A percentile compares a stretch with the other conserved stretches of the same genome.
These are phyloP conservation scores for Bombus impatiens DNA, from an alignment of 1,140 invertebrate genomes.

Conservation along the genomic window DNA sequence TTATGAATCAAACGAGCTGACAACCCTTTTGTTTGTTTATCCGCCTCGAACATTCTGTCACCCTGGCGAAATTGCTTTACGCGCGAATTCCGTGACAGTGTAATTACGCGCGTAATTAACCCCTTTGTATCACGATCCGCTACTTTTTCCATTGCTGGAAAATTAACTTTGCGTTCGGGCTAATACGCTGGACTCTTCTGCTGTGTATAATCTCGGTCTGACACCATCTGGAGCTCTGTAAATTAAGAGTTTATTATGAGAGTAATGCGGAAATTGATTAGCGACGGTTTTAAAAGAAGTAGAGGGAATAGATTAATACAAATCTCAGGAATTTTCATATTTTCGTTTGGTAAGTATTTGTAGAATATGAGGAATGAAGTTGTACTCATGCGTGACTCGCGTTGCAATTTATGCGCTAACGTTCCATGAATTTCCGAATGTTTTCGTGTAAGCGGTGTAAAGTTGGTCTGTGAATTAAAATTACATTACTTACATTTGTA, in stretches of 20 bases:
- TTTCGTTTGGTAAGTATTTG: no score
- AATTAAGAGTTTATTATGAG: no score
- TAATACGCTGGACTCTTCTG: background rate
- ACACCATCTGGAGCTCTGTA: background rate
- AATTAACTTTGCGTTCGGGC: conserved; percentile 7
- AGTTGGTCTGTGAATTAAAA: background rate
- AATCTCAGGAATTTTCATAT: no score
- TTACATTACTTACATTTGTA: background rate
- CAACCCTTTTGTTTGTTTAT: background rate
- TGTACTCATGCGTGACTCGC: no score
- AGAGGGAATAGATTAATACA: no score
- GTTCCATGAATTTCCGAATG: no score
- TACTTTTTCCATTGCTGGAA: background rate
- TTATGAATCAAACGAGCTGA: conserved; percentile 24
- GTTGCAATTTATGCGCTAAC: no score
- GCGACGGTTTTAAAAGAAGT: no score
- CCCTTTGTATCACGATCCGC: conserved; percentile 24
- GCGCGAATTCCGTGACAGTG: background rate
- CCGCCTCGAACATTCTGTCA: background rate
- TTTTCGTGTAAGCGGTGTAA: background rate
- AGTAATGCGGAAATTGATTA: no score
- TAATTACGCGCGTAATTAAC: conserved; percentile 43
- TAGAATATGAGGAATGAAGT: no score
- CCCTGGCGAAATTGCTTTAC: conserved; percentile 22
- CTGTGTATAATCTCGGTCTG: background rate